A percentile compares a stretch with the other conserved stretches of the same genome.
Evolutionary conservation across 2,888 invertebrate genomes (phyloP).

Genomic region (Electrophaes corylata): DNA sequence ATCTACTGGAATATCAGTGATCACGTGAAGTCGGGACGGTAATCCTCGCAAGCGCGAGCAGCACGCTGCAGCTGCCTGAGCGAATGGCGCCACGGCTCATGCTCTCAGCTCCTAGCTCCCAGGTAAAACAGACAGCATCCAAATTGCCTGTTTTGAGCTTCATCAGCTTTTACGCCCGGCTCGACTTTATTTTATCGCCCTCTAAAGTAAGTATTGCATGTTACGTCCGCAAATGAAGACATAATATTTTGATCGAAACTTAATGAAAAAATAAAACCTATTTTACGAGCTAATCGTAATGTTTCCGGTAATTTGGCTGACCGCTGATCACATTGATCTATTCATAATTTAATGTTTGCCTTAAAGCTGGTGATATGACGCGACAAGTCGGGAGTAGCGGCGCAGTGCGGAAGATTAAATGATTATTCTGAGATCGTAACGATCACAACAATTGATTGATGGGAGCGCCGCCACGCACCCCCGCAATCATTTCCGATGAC

Average conservation of each 20-base stretch:
- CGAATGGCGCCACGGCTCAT: constrained; percentile 1
- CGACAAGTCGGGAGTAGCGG: constrained; percentile 24
- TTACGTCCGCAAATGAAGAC: constrained; percentile 30
- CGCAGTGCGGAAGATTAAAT: constrained; percentile 41
- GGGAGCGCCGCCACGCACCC: constrained; percentile 26
- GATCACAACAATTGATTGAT: constrained; percentile 26
- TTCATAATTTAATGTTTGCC: constrained; percentile 34
- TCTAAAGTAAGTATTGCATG: constrained; percentile 24
- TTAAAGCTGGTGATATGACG: constrained; percentile 27
- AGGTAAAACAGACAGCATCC: constrained; percentile 4
- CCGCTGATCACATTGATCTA: constrained; percentile 38
- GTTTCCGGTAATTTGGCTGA: constrained; percentile 40
- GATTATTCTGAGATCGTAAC: constrained; percentile 39
- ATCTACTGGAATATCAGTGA: constrained; percentile 15
- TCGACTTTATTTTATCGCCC: constrained; percentile 13
- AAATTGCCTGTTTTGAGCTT: constrained; percentile 18
- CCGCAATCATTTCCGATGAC: constrained; percentile 39
- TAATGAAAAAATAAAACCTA: constrained; percentile 37
- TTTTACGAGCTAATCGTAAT: constrained; percentile 37
- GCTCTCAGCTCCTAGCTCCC: not conserved
- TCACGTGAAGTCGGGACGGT: constrained; percentile 6
- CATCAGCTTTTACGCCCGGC: constrained; percentile 4
- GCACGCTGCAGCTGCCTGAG: constrained; percentile 19
- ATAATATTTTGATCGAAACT: constrained; percentile 35
- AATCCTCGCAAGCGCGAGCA: constrained; percentile 10